Percentiles rank a stretch among this genome's conserved stretches.
Evolutionary conservation across 2,113 vertebrate species (phyloP).

Genomic region (Vulpes ferrilata): DNA sequence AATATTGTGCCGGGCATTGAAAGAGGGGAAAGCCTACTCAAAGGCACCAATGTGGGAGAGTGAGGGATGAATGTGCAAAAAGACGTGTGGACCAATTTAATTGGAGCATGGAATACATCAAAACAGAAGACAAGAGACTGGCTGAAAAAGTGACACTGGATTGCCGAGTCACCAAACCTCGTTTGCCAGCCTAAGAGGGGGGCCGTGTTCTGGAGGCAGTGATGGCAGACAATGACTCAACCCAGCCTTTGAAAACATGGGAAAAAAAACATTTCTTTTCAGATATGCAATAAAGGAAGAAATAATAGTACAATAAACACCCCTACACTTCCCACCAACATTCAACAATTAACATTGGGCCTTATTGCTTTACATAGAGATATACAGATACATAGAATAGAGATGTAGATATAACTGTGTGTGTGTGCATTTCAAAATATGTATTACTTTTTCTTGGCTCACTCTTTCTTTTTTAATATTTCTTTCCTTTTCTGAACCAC

Average conservation of each 20-base stretch:
- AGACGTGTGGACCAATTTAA: not conserved
- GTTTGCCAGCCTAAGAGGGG: not conserved
- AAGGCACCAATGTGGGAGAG: not conserved
- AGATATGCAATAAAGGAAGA: not conserved
- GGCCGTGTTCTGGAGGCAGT: not conserved
- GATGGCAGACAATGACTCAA: not conserved
- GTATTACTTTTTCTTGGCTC: not conserved
- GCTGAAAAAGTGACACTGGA: not conserved
- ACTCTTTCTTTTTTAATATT: not conserved
- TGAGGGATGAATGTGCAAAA: not conserved
- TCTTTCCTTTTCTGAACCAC: not conserved
- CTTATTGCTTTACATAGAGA: not conserved
- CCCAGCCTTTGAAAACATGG: not conserved
- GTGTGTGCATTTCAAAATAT: not conserved
- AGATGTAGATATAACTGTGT: not conserved
- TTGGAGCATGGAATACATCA: fast-evolving
- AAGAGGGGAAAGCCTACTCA: not conserved
- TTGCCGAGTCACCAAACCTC: not conserved
- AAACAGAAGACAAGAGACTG: not conserved
- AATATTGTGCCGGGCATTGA: not conserved
- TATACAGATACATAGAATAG: not conserved
- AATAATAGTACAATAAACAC: not conserved
- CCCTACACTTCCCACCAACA: not conserved
- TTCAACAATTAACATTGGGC: not conserved
- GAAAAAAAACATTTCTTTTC: not conserved